Evolutionary conservation across 2,113 vertebrate genomes (phyloP), one percentile per base, ranked within the genome.

Genomic region (Picathartes gymnocephalus): DNA sequence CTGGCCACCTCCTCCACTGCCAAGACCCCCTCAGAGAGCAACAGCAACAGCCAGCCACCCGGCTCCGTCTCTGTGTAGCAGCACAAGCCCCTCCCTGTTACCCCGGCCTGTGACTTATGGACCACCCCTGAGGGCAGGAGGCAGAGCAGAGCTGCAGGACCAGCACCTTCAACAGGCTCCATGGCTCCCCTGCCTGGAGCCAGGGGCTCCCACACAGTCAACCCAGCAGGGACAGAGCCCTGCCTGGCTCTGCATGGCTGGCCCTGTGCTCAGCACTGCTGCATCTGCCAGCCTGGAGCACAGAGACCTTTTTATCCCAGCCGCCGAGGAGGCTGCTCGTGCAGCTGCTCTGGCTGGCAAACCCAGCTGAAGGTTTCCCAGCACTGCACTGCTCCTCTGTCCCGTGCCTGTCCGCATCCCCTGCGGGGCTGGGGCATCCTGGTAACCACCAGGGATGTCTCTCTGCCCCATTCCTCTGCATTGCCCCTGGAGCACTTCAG

Each of bases 11-110:
- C 96, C 17, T 97, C 97, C 48, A 97, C 97, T 30, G 97, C 96
- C 85, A 97, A 97, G 91, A 97, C 95, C 61, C 95, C 96, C 33
- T 98, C 98, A 0, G 98, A 98, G 86, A 98, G 97, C 86, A 98
- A 97, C 81, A 98, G 98, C 93, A 98, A 98, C 96, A 98, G 98
- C 80, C 97, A 95, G 78, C 62, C 73, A 0, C 79, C 54, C 0
- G 94, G 87, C 74, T 95, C 95, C 1, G 4, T 35, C 51, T 96
- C 95, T 5, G 91, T 86, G 48, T 93, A 74, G 91, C 2, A 1
- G 23, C 27, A 6, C 35, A 15, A 8, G 5, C 4, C 11, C 37
- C 33, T 86, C 30, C 64, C 44, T 81, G 69, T 35, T 0, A 7
- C 86, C 79, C 56, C 47, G 60, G 45, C 62, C 54, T 11, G 35